Base-by-base conservation (phyloP, 1,140 invertebrate genomes). In the Magallana gigas region DNA sequence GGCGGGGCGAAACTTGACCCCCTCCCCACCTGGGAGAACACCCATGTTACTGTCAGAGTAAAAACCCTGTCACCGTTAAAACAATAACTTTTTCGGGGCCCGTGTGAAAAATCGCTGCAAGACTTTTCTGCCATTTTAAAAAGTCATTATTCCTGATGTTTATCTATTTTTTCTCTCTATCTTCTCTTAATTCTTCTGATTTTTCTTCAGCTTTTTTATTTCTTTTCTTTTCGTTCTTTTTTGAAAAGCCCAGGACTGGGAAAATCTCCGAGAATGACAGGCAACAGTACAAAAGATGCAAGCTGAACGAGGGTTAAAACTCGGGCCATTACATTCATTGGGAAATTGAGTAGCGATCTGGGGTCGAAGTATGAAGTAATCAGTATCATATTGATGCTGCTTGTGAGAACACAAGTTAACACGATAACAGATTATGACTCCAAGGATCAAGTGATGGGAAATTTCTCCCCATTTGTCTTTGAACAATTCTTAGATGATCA, bases 71-170 rank as follows among this genome's bases (percentile, higher is more conserved):
- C 36, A 36, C 23, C 23, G 68, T 76, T 76, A 76, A 76, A 76
- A 76, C 68, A 76, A 76, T 76, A 76, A 18, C 68, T 18, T 29
- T 76, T 23, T 76, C 23, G 36, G 14, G 48, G 68, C 14, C 68
- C 68, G 68, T 76, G 68, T 76, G 68, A 76, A 76, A 48, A 76
- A 76, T 76, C 68, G 23, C 23, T 76, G 68, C 68, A 29, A 29
- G 68, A 76, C 36, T 76, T 76, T 76, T 76, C 18, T 76, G 68
- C 68, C 68, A 76, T 76, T 76, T 76, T 76, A 76, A 76, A 76
- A 76, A 76, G 68, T 76, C 68, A 76, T 76, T 76, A 76, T 76
- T 76, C 23, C 68, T 76, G 68, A 76, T 76, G 68, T 29, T 12
- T 76, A 76, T 76, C 68, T 76, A 12, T 76, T 71, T 71, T 71